Evolutionary conservation across 2,797 vertebrate species (phyloP).

Genomic region (Clamator glandarius): DNA sequence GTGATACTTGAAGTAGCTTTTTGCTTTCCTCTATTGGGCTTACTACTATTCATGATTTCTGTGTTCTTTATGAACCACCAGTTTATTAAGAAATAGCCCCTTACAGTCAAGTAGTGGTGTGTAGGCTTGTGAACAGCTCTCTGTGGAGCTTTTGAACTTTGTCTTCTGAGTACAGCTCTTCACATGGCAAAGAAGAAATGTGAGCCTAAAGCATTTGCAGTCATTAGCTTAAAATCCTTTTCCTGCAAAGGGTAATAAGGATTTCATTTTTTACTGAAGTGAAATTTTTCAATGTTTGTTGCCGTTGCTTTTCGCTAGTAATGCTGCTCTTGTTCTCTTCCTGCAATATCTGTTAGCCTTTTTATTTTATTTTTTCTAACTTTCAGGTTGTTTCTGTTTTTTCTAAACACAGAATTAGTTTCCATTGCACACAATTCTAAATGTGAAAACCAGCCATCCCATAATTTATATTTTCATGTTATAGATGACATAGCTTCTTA

Average conservation of each 20-base stretch:
- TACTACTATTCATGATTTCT: background rate
- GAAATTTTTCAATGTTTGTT: background rate
- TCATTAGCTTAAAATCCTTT: slow-evolving; percentile 28
- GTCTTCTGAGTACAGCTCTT: background rate
- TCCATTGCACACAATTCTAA: background rate
- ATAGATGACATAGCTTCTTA: background rate
- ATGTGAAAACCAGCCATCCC: background rate
- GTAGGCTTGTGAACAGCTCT: background rate
- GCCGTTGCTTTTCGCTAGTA: background rate
- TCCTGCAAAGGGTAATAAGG: background rate
- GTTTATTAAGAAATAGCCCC: background rate
- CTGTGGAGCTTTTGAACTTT: background rate
- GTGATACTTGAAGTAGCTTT: background rate
- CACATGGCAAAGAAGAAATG: background rate
- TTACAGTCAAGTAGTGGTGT: background rate
- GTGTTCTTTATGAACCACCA: background rate
- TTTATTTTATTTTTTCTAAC: background rate
- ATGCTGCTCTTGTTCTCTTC: background rate
- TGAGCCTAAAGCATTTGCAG: background rate
- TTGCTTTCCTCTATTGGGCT: background rate
- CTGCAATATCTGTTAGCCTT: background rate
- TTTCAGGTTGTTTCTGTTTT: background rate
- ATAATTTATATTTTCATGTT: slow-evolving; percentile 31
- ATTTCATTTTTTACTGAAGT: background rate
- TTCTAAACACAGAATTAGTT: background rate